Evolutionary conservation across 2,113 vertebrate genomes (phyloP).

Genomic region (Heloderma charlesbogerti): DNA sequence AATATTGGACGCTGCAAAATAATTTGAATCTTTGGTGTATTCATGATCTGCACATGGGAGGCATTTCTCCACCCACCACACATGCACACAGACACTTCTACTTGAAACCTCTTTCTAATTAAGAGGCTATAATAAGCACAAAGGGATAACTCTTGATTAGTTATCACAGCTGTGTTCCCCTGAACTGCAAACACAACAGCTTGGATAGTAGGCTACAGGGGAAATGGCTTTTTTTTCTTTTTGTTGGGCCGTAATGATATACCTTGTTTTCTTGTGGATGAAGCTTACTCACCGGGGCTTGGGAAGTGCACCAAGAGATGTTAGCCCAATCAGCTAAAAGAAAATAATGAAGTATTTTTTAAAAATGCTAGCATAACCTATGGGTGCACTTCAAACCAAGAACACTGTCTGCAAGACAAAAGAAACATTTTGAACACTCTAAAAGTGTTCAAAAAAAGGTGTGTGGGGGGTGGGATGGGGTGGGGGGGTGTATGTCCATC

Average conservation of each 20-base stretch:
- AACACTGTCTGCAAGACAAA: background rate
- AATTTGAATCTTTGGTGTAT: background rate
- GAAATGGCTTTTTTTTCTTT: background rate
- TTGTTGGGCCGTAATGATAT: background rate
- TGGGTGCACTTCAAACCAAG: background rate
- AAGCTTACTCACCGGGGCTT: background rate
- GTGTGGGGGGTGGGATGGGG: too few species aligned
- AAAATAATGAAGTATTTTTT: background rate
- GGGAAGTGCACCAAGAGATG: background rate
- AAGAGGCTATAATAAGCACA: constrained; percentile 21
- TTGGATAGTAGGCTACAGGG: constrained; percentile 20
- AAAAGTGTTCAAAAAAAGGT: too few species aligned
- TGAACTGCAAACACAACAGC: constrained; percentile 18
- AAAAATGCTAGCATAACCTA: background rate
- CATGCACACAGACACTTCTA: too few species aligned
- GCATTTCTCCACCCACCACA: too few species aligned
- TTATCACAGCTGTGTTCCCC: constrained; percentile 25
- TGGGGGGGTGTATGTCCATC: background rate
- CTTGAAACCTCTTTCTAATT: constrained; percentile 9
- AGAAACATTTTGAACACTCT: background rate
- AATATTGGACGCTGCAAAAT: background rate
- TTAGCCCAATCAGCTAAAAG: background rate
- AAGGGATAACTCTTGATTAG: constrained; percentile 31
- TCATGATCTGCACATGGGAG: background rate
- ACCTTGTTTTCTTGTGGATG: background rate